Evolutionary conservation across 2,113 vertebrate species (phyloP), one percentile per base, ranked within the genome.

Genomic region (Cariama cristata): DNA sequence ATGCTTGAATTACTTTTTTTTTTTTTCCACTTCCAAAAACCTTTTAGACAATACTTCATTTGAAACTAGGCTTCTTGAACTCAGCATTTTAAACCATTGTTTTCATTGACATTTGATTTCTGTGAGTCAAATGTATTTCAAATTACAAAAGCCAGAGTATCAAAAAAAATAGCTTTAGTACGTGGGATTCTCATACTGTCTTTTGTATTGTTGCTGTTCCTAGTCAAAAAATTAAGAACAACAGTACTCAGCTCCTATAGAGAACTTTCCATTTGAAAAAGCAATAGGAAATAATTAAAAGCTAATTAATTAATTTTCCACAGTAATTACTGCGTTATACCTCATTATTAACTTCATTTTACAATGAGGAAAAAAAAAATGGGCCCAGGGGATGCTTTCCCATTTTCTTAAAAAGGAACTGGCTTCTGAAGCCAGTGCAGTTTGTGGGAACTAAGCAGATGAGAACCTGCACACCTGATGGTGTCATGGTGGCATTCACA

Each of bases 1-100:
- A 47, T 11, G 15, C 45, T 88, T 79, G 38, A 95, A 56, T 93
- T 88, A 68, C 49, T 11, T 53, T 66, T 90, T 38, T 64, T 47
- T 76, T 49, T 35, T 55, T 96, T 66, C 86, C 62, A 45, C 73
- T 80, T 77, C 76, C 56, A n/a, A 96, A 97, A 86, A 56, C 5
- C 18, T 93, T 95, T 91, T 73, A 64, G 69, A 75, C 63, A 52
- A 72, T 66, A 23, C 5, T 88, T 94, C 4, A 55, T 86, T 82
- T 83, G 74, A 82, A 85, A 76, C 66, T 67, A 80, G 35, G 13
- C 35, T 89, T 88, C 58, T 50, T 72, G 52, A 90, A 79, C 87
- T 73, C 56, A 82, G 20, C 94, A 88, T 93, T 93, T 97, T 67
- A 85, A 97, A 63, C 38, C 28, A 33, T 19, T 76, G 72, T 68